phyloP scores from a whole-genome alignment of 2,888 invertebrate species.

The Allygus modestus region DNA sequence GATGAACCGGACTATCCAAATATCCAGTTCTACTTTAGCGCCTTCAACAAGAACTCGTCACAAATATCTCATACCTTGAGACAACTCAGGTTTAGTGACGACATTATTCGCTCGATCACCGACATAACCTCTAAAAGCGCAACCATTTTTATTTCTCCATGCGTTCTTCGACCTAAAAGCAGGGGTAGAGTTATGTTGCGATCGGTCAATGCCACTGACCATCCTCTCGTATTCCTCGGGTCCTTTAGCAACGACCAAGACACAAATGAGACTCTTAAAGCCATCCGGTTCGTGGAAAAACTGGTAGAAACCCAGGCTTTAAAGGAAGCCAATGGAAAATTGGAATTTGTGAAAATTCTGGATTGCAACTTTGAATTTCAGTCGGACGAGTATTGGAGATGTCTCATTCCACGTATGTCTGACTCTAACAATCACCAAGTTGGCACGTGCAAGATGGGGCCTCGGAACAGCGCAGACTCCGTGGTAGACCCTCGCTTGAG shows the following conservation, averaged over 20 bases:
- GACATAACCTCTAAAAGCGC: slow-evolving; percentile 13
- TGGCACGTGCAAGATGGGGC: slow-evolving; percentile 44
- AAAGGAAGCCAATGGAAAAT: neutral
- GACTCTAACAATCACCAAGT: slow-evolving; percentile 12
- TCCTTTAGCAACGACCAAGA: neutral
- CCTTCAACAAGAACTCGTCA: neutral
- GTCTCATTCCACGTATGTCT: neutral
- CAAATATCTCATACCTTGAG: neutral
- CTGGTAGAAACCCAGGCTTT: neutral
- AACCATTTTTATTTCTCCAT: neutral
- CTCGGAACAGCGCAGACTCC: neutral
- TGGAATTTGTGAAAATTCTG: neutral
- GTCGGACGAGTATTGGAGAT: slow-evolving; percentile 8
- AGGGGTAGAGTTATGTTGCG: slow-evolving; percentile 21
- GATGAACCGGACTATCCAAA: neutral
- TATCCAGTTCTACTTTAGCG: neutral
- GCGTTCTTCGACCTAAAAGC: slow-evolving; percentile 14
- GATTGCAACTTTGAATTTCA: neutral
- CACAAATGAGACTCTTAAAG: neutral
- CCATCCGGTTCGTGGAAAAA: neutral
- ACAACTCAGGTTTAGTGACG: neutral
- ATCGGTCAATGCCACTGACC: neutral
- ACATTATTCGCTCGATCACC: neutral
- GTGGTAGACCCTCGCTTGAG: slow-evolving; percentile 43
- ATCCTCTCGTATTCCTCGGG: slow-evolving; percentile 6